Evolutionary conservation across 1,140 invertebrate species (phyloP).

Genomic region (Macrobrachium nipponense): DNA sequence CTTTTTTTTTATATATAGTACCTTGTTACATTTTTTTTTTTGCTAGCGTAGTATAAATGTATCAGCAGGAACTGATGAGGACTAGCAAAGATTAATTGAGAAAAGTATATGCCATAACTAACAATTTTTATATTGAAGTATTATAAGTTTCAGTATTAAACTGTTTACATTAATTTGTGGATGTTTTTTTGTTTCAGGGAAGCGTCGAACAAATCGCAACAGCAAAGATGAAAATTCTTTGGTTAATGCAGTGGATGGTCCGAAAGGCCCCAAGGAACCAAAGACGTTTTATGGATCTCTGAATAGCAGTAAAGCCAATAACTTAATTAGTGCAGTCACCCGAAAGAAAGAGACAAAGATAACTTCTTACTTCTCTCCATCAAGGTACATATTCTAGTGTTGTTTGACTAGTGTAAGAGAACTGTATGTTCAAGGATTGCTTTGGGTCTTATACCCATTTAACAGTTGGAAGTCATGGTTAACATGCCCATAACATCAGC

Average conservation of each 20-base stretch:
- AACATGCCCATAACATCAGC: not conserved
- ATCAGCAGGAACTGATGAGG: no score
- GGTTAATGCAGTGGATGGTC: conserved; percentile 35
- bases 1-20: no score
- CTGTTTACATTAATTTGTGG: no score
- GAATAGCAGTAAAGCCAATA: conserved; percentile 14
- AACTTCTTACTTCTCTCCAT: conserved; percentile 45
- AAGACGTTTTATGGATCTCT: conserved; percentile 30
- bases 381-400: conserved; percentile 23
- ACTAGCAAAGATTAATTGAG: no score
- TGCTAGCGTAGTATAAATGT: no score
- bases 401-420: no score
- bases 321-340: not conserved
- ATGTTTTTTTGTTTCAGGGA: conserved; percentile 19
- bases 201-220: conserved; percentile 41
- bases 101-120: no score
- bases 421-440: no score
- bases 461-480: not conserved
- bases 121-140: no score
- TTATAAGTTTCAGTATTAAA: no score
- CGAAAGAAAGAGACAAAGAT: conserved; percentile 32
- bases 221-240: conserved; percentile 54
- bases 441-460: no score
- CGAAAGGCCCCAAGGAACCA: conserved; percentile 46
- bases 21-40: no score